A percentile compares a stretch with the other conserved stretches of the same genome.
These are phyloP conservation scores for Sabatieria punctata DNA, from an alignment of 2,888 invertebrate species.

Conservation along the genomic window DNA sequence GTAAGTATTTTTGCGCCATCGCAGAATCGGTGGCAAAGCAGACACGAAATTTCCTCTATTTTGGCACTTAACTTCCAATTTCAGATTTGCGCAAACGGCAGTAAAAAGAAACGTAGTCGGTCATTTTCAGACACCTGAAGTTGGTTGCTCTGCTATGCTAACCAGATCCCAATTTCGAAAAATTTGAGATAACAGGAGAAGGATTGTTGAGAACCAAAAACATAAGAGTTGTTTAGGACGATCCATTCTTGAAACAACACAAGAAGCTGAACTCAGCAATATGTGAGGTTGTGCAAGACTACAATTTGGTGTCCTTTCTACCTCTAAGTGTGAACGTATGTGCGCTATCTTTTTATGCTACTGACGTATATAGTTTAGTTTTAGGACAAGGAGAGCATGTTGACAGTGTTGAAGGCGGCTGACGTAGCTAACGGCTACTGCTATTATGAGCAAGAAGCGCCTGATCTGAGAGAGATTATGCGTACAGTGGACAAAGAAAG, in stretches of 20 bases:
- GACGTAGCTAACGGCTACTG: constrained; percentile 29
- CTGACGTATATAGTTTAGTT: not conserved
- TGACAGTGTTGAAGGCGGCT: constrained; percentile 10
- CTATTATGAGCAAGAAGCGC: constrained; percentile 24
- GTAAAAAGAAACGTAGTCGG: too few relatives aligned
- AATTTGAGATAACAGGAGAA: too few relatives aligned
- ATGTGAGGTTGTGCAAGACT: constrained; percentile 36
- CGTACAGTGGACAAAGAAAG: too few relatives aligned
- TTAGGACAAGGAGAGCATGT: constrained; percentile 4
- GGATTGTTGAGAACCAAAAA: not conserved
- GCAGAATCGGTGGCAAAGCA: too few relatives aligned
- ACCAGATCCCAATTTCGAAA: too few relatives aligned
- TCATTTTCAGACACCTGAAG: too few relatives aligned
- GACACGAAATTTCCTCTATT: too few relatives aligned
- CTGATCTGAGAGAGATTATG: not conserved
- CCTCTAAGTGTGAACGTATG: constrained; percentile 34
- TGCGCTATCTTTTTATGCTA: not conserved
- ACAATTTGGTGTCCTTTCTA: constrained; percentile 37
- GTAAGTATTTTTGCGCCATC: constrained; percentile 12
- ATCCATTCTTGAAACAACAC: constrained; percentile 22
- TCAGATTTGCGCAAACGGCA: too few relatives aligned
- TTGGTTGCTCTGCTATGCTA: too few relatives aligned
- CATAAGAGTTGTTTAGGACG: constrained; percentile 26
- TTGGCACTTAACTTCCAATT: too few relatives aligned
- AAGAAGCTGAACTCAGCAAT: constrained; percentile 34